Evolutionary conservation across 2,797 vertebrate species (phyloP).

Genomic region (Philypnodon macrostomus): DNA sequence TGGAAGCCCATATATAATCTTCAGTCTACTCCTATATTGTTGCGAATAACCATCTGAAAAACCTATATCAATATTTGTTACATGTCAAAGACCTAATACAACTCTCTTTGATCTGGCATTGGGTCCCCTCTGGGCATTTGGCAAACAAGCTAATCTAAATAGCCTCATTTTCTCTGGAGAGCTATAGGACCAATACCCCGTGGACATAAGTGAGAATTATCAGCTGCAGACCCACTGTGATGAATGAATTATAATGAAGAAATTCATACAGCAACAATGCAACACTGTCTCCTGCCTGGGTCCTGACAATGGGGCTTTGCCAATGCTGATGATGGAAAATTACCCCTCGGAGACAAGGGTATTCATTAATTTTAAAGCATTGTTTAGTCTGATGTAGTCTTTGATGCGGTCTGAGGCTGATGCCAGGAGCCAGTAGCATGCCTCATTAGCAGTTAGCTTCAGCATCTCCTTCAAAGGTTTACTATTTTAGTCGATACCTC

Average conservation of each 20-base stretch:
- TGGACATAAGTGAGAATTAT: conserved; percentile 60
- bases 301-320: conserved; percentile 71
- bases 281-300: conserved; percentile 48
- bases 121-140: conserved; percentile 44
- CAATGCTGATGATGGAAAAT: conserved; percentile 79
- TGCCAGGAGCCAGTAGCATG: conserved; percentile 73
- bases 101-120: conserved; percentile 62
- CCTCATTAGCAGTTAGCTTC: conserved; percentile 76
- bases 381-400: conserved; percentile 82
- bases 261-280: conserved; percentile 59
- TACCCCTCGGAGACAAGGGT: conserved; percentile 74
- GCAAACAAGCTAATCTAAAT: conserved; percentile 69
- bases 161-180: conserved; percentile 48
- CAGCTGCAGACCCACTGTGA: conserved; percentile 61
- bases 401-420: conserved; percentile 72
- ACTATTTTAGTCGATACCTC: conserved; percentile 55
- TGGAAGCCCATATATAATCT: conserved; percentile 53
- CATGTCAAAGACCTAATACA: conserved; percentile 59
- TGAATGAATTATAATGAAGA: conserved; percentile 76
- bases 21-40: conserved; percentile 39
- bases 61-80: conserved; percentile 75
- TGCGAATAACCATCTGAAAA: conserved; percentile 60
- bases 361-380: conserved; percentile 83
- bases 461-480: conserved; percentile 63
- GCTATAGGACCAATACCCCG: conserved; percentile 57